These are phyloP conservation scores for Mustelus asterias DNA, from an alignment of 2,113 vertebrate species.

Conservation along the genomic window DNA sequence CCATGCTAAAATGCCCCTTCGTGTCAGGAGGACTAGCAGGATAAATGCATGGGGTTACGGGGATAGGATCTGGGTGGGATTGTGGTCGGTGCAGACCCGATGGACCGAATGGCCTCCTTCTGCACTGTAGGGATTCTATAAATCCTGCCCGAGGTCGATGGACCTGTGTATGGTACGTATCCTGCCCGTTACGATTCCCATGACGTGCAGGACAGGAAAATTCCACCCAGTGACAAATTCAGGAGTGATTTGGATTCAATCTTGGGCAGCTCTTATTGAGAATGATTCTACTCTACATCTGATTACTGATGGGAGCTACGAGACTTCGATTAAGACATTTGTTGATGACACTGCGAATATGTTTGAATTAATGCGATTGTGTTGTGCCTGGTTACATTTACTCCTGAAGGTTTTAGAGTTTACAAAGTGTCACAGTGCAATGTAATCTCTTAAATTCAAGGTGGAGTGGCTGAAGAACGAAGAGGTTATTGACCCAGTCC, in stretches of 20 bases:
- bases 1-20: no score
- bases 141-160: no score
- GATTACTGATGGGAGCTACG: not conserved
- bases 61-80: no score
- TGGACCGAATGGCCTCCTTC: no score
- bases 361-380: not conserved
- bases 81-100: no score
- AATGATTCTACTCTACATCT: not conserved
- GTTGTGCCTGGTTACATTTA: not conserved
- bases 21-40: no score
- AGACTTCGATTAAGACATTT: not conserved
- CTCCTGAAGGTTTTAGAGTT: not conserved
- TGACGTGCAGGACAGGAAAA: no score
- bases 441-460: conserved; percentile 47
- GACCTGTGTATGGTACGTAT: no score
- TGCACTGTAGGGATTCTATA: no score
- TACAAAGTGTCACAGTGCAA: not conserved
- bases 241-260: not conserved
- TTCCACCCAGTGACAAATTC: not conserved
- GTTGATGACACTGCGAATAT: not conserved
- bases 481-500: conserved; percentile 82
- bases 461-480: conserved; percentile 94
- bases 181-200: no score
- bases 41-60: no score
- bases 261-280: not conserved